phyloP scores from a whole-genome alignment of 2,113 vertebrate species.

The Alces alces region DNA sequence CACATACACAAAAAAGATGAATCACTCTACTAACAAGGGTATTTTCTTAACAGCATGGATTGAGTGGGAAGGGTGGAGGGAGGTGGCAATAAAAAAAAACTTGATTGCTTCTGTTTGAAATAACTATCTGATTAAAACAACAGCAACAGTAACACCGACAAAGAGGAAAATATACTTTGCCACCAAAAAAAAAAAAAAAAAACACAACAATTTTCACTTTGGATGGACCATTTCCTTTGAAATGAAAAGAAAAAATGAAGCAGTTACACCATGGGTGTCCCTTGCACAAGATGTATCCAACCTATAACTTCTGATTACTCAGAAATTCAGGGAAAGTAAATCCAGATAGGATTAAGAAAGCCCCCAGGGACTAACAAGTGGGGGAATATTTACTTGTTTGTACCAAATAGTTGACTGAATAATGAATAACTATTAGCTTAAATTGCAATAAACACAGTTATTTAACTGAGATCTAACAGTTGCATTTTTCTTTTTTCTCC shows the following conservation, averaged over 20 bases:
- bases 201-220: conserved; percentile 62
- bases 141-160: conserved; percentile 57
- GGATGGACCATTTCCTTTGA: conserved; percentile 70
- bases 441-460: conserved; percentile 77
- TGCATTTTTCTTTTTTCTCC: conserved; percentile 52
- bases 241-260: conserved; percentile 69
- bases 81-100: conserved; percentile 48
- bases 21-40: conserved; percentile 58
- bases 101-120: conserved; percentile 71
- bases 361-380: conserved; percentile 72
- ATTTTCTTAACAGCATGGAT: conserved; percentile 67
- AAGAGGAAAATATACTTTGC: conserved; percentile 52
- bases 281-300: conserved; percentile 75
- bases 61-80: conserved; percentile 1
- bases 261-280: conserved; percentile 73
- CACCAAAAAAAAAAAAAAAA: background rate
- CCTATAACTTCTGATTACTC: conserved; percentile 79
- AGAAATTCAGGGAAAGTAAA: conserved; percentile 80
- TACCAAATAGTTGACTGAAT: conserved; percentile 75
- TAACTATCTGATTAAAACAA: conserved; percentile 69
- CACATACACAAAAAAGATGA: conserved; percentile 28
- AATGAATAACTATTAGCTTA: conserved; percentile 79
- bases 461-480: conserved; percentile 68
- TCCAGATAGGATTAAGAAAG: conserved; percentile 78
- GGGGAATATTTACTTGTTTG: conserved; percentile 78